A percentile compares a stretch with the other conserved stretches of the same genome.
phyloP scores from a whole-genome alignment of 2,113 vertebrate species.

The Tapirus terrestris region DNA sequence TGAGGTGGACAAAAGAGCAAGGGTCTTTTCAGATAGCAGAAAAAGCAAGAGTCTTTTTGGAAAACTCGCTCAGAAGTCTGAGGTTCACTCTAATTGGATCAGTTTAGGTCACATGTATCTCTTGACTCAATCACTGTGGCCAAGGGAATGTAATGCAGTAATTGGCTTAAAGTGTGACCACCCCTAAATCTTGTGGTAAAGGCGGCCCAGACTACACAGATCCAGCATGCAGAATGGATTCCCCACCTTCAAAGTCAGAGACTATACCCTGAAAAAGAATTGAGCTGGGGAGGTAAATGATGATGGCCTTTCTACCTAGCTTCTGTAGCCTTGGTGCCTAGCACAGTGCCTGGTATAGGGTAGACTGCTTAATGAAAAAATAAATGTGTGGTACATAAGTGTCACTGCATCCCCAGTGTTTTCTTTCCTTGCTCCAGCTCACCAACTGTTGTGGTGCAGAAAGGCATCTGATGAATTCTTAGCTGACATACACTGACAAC shows the following conservation, averaged over 20 bases:
- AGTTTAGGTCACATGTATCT: not conserved
- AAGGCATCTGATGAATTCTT: slow-evolving; percentile 38
- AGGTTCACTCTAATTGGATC: not conserved
- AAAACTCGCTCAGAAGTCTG: not conserved
- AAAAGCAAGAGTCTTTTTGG: not conserved
- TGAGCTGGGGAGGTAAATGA: not conserved
- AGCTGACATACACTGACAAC: slow-evolving; percentile 5
- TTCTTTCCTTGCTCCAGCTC: not conserved
- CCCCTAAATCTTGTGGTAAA: not conserved
- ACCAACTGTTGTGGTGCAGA: not conserved
- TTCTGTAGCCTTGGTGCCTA: not conserved
- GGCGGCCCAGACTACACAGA: not conserved
- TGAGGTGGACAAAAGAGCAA: slow-evolving; percentile 23
- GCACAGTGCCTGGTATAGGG: not conserved
- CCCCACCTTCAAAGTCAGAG: not conserved
- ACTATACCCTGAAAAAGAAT: not conserved
- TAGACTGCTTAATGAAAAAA: not conserved
- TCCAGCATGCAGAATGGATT: not conserved
- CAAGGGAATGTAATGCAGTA: not conserved
- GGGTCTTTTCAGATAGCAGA: not conserved
- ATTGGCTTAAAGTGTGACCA: not conserved
- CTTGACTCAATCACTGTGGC: not conserved
- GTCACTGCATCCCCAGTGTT: not conserved
- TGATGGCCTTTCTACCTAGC: not conserved
- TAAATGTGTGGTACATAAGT: not conserved